Evolutionary conservation across 2,113 vertebrate species (phyloP).

Genomic region (Indicator maculatus): DNA sequence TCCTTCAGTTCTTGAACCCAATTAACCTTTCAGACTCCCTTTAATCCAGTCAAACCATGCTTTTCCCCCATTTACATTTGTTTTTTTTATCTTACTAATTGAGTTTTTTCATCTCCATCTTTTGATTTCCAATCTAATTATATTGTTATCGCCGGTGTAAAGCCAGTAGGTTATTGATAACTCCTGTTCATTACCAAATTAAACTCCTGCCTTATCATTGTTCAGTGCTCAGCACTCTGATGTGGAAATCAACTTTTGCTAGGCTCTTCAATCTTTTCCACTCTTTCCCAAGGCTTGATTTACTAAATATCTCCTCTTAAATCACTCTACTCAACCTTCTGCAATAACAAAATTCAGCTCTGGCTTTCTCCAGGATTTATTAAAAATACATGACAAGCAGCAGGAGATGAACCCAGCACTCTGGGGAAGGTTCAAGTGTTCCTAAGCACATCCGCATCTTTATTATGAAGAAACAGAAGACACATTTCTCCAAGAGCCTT

Average conservation of each 20-base stretch:
- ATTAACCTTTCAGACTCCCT: conserved; percentile 74
- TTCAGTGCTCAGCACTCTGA: conserved; percentile 9
- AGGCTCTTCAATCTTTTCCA: background rate
- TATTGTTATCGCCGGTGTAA: conserved; percentile 65
- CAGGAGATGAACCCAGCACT: background rate
- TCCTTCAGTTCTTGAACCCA: conserved; percentile 66
- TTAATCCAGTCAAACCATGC: conserved; percentile 45
- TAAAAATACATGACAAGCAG: background rate
- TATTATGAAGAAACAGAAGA: background rate
- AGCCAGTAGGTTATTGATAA: conserved; percentile 65
- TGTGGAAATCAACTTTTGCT: background rate
- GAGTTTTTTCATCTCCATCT: conserved; percentile 64
- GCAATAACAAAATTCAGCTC: background rate
- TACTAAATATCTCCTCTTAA: background rate
- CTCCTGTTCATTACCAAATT: conserved; percentile 48
- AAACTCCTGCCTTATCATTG: conserved; percentile 43
- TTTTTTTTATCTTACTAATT: conserved; percentile 65
- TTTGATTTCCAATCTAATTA: conserved; percentile 75
- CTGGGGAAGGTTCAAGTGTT: background rate
- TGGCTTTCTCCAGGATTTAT: conserved; percentile 12
- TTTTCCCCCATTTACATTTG: conserved; percentile 41
- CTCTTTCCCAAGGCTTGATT: background rate
- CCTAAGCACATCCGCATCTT: background rate
- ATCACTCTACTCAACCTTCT: background rate
- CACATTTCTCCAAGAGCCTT: background rate